Evolutionary conservation across 2,888 invertebrate genomes (phyloP).

Genomic region (Rhingia campestris): DNA sequence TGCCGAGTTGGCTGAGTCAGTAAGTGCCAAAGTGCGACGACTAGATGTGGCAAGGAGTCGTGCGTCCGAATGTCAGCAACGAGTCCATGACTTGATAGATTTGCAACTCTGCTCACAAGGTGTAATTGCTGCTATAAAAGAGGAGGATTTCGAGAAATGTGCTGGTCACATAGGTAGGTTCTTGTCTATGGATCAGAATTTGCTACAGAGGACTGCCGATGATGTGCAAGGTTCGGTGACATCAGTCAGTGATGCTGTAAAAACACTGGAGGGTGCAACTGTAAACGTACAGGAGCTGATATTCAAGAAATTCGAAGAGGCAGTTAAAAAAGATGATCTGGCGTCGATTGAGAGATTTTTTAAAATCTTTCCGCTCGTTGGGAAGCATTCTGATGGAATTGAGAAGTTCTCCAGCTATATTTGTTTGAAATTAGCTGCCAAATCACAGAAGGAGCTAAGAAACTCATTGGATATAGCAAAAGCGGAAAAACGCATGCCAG

Average conservation of each 20-base stretch:
- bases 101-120: slow-evolving; percentile 97
- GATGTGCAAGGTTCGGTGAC: slow-evolving; percentile 86
- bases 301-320: slow-evolving; percentile 93
- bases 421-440: slow-evolving; percentile 88
- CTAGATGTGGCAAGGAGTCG: slow-evolving; percentile 94
- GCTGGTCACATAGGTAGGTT: slow-evolving; percentile 97
- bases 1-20: slow-evolving; percentile 94
- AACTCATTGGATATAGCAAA: slow-evolving; percentile 86
- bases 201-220: slow-evolving; percentile 89
- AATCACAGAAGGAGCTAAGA: slow-evolving; percentile 88
- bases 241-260: slow-evolving; percentile 82
- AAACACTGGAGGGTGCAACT: slow-evolving; percentile 88
- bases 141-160: slow-evolving; percentile 97
- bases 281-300: slow-evolving; percentile 85
- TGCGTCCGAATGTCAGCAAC: slow-evolving; percentile 95
- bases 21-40: slow-evolving; percentile 97
- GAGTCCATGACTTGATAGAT: slow-evolving; percentile 97
- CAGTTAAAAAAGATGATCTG: slow-evolving; percentile 93
- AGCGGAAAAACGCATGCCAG: slow-evolving; percentile 88
- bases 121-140: slow-evolving; percentile 95
- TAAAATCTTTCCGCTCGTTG: slow-evolving; percentile 97
- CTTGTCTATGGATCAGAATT: slow-evolving; percentile 94
- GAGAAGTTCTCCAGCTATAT: slow-evolving; percentile 93
- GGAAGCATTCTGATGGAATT: slow-evolving; percentile 95
- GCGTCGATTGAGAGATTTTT: slow-evolving; percentile 97